Base-by-base conservation (phyloP, 2,797 vertebrate species). In the Acanthurus tractus region DNA sequence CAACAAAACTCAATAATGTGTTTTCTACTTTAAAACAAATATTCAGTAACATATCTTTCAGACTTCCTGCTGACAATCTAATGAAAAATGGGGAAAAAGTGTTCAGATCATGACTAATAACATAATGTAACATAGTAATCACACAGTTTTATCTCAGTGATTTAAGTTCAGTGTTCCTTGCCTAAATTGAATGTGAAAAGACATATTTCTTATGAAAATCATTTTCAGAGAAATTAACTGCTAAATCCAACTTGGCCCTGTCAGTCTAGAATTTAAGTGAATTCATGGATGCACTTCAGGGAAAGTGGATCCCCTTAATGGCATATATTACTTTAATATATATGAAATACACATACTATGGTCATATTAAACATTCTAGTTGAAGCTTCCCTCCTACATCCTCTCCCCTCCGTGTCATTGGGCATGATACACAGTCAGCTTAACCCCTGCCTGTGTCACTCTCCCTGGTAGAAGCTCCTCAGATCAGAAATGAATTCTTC, bases 401-500 rank as follows among this genome's bases (percentile, higher is more conserved):
- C 63, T 78, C 79, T 84, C 78, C 63, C 70, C 80, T 83, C 52
- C 15, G 14, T 91, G 84, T 89, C 92, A 90, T 76, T 73, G 79
- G 82, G 87, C 81, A 88, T 76, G 83, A 87, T 71, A 70, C 49
- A 78, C 78, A 74, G 83, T 84, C 84, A 82, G 81, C 85, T 88
- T 89, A 90, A 91, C 91, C 90, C 86, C 85, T 88, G 87, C 86
- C 88, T 88, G 76, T 87, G 88, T 91, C 93, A 90, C 76, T 81
- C 86, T 86, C 69, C 78, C 62, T 68, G 73, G 59, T 64, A 81
- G 64, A 84, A 89, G 89, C 71, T 75, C 85, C 74, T 88, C 64
- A 88, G 87, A 90, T 93, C 90, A 84, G 63, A 90, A 94, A 93
- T 94, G 87, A 92, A 92, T 91, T 93, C 85, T 87, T 91, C 88